These are phyloP conservation scores for Fukomys damarensis DNA, from an alignment of 2,113 vertebrate species.

Conservation along the genomic window DNA sequence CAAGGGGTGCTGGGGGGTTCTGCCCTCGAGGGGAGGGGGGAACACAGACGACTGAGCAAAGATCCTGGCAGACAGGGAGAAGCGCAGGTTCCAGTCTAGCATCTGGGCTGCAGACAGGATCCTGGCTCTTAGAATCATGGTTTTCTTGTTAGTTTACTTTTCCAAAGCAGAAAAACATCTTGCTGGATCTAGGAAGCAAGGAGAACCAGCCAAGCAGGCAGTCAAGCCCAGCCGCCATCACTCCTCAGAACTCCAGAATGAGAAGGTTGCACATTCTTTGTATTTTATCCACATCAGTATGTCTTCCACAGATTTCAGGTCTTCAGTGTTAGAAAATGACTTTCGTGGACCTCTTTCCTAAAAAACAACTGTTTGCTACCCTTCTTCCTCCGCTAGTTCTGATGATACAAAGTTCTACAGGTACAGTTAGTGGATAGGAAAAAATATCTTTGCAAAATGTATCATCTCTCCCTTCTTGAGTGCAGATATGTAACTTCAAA, in stretches of 20 bases:
- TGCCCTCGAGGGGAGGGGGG: neutral
- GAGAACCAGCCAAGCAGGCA: neutral
- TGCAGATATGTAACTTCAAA: neutral
- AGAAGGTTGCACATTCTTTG: neutral
- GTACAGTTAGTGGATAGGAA: neutral
- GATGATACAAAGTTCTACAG: neutral
- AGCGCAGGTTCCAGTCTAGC: neutral
- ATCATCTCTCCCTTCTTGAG: neutral
- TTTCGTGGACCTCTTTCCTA: neutral
- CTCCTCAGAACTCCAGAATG: neutral
- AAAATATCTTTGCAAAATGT: neutral
- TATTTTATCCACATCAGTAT: neutral
- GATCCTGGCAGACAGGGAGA: neutral
- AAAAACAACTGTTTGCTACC: neutral
- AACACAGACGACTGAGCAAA: neutral
- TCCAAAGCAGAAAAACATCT: slow-evolving; percentile 22
- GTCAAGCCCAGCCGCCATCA: neutral
- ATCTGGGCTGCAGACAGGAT: neutral
- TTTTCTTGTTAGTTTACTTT: neutral
- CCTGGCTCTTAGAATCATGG: neutral
- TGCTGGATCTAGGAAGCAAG: neutral
- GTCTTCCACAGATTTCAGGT: neutral
- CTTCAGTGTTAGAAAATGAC: neutral
- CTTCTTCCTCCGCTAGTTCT: neutral
- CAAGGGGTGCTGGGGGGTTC: neutral